phyloP scores from a whole-genome alignment of 2,888 invertebrate species.

The Dynastes hyllus region DNA sequence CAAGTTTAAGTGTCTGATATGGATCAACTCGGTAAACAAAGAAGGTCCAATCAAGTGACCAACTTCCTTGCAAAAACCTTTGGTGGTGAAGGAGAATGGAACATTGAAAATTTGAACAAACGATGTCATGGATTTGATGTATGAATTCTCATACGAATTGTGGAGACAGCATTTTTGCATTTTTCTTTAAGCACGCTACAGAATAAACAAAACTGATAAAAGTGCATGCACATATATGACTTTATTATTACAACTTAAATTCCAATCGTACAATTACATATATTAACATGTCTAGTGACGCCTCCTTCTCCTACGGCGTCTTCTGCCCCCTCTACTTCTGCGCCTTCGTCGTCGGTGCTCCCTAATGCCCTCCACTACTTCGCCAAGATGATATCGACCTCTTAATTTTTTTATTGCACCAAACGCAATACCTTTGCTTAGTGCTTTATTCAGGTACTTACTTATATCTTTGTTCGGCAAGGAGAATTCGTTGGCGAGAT shows the following conservation, averaged over 20 bases:
- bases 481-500: slow-evolving; percentile 58
- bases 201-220: too few relatives aligned
- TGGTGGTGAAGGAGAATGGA: too few relatives aligned
- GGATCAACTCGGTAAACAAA: too few relatives aligned
- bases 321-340: background rate
- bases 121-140: too few relatives aligned
- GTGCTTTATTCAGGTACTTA: slow-evolving; percentile 56
- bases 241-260: background rate
- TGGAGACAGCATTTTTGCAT: too few relatives aligned
- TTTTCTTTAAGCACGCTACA: too few relatives aligned
- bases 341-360: slow-evolving; percentile 7
- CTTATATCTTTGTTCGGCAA: slow-evolving; percentile 57
- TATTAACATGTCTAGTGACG: background rate
- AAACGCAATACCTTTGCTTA: slow-evolving; percentile 61
- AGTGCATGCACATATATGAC: too few relatives aligned
- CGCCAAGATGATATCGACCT: slow-evolving; percentile 54
- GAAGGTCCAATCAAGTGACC: too few relatives aligned
- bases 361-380: slow-evolving; percentile 42
- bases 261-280: background rate
- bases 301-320: slow-evolving; percentile 4
- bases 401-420: slow-evolving; percentile 59
- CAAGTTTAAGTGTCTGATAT: too few relatives aligned
- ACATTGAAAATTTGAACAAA: too few relatives aligned
- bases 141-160: too few relatives aligned
- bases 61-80: too few relatives aligned